Percentiles rank a stretch among this genome's conserved stretches.
These are phyloP conservation scores for Heliconius aoede DNA, from an alignment of 2,888 invertebrate species.

Conservation along the genomic window DNA sequence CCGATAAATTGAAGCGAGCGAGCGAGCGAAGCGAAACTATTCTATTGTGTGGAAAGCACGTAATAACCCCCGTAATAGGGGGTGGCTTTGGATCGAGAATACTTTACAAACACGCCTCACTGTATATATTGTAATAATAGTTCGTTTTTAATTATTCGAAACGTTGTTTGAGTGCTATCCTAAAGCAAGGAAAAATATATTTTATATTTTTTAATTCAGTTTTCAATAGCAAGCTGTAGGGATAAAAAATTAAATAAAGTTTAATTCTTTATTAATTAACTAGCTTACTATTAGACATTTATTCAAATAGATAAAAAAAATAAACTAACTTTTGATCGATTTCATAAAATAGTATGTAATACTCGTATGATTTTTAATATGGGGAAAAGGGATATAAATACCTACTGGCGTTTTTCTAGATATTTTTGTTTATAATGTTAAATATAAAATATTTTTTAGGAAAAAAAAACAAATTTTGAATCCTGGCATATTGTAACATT, in stretches of 20 bases:
- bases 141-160: conserved; percentile 42
- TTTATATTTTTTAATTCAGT: conserved; percentile 25
- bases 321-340: too few species aligned
- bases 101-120: conserved; percentile 31
- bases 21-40: conserved; percentile 31
- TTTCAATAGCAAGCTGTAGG: background rate
- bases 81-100: conserved; percentile 25
- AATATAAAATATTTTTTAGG: too few species aligned
- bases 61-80: conserved; percentile 25
- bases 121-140: conserved; percentile 42
- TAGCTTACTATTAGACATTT: background rate
- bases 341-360: too few species aligned
- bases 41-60: conserved; percentile 24
- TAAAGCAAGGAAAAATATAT: conserved; percentile 38
- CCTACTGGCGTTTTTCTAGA: too few species aligned
- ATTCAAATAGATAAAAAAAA: background rate
- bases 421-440: too few species aligned
- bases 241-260: background rate
- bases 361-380: too few species aligned
- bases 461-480: too few species aligned
- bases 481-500: too few species aligned
- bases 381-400: too few species aligned
- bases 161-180: conserved; percentile 32
- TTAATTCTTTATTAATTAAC: too few species aligned
- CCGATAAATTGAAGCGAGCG: conserved; percentile 39